These are phyloP conservation scores for Drosophila setosimentum DNA, from an alignment of 2,888 invertebrate species.

Conservation along the genomic window DNA sequence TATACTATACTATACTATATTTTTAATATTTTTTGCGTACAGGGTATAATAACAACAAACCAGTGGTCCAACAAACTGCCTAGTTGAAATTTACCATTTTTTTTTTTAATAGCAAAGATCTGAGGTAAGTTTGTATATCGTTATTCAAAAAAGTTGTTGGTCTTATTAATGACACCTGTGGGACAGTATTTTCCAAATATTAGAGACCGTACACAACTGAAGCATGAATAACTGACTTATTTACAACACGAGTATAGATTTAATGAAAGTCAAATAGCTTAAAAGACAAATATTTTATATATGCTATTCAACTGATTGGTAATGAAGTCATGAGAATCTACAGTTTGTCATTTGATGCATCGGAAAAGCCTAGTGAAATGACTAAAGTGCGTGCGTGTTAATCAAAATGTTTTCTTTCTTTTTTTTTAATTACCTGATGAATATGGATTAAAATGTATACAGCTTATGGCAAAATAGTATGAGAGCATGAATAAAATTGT, in stretches of 20 bases:
- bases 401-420: not conserved
- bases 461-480: not conserved
- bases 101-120: not conserved
- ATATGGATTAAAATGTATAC: not conserved
- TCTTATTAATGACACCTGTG: conserved; percentile 1
- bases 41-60: conserved; percentile 15
- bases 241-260: not conserved
- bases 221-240: not conserved
- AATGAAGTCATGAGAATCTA: not conserved
- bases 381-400: not conserved
- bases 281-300: not conserved
- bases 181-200: not conserved
- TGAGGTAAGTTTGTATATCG: not conserved
- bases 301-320: not conserved
- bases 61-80: conserved; percentile 3
- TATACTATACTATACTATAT: too few species aligned
- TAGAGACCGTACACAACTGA: not conserved
- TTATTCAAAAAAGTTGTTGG: conserved; percentile 12
- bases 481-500: not conserved
- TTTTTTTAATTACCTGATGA: not conserved
- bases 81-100: conserved; percentile 3
- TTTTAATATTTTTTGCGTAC: not conserved
- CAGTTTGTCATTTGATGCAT: not conserved
- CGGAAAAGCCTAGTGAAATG: not conserved
- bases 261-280: not conserved